Evolutionary conservation across 1,140 invertebrate species (phyloP).

Genomic region (Piezodorus guildinii): DNA sequence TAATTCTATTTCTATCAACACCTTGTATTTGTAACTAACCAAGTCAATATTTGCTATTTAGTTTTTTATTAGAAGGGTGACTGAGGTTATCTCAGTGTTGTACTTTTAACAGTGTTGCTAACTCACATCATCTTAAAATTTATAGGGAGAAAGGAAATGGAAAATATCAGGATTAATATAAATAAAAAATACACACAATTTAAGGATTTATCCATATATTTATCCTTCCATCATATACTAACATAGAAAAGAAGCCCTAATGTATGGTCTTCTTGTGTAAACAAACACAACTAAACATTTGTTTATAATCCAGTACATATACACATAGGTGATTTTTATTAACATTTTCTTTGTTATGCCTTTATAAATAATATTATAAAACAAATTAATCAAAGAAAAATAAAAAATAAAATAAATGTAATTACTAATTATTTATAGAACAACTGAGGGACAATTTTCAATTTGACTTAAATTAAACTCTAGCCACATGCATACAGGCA

Average conservation of each 20-base stretch:
- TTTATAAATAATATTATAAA: not conserved
- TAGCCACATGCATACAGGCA: slow-evolving; percentile 20
- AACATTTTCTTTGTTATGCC: slow-evolving; percentile 7
- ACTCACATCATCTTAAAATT: no score
- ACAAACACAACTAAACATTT: slow-evolving; percentile 24
- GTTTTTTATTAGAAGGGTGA: no score
- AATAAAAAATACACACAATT: not conserved
- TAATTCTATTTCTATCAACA: no score
- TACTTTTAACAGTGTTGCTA: no score
- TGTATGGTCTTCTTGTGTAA: slow-evolving; percentile 22
- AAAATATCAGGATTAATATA: no score
- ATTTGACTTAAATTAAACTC: slow-evolving; percentile 17
- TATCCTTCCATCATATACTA: slow-evolving; percentile 18
- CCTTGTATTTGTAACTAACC: no score
- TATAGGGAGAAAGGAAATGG: no score
- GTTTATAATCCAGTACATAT: slow-evolving; percentile 21
- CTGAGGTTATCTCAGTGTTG: no score
- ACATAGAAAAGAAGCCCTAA: slow-evolving; percentile 25
- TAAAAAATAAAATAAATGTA: not conserved
- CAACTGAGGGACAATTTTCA: slow-evolving; percentile 5
- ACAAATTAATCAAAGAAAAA: not conserved
- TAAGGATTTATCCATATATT: slow-evolving; percentile 17
- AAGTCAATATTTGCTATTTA: no score
- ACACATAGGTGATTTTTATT: slow-evolving; percentile 13
- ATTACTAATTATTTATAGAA: not conserved